Percentiles rank a stretch among this genome's conserved stretches.
These are phyloP conservation scores for Todus mexicanus DNA, from an alignment of 2,797 vertebrate species.

Conservation along the genomic window DNA sequence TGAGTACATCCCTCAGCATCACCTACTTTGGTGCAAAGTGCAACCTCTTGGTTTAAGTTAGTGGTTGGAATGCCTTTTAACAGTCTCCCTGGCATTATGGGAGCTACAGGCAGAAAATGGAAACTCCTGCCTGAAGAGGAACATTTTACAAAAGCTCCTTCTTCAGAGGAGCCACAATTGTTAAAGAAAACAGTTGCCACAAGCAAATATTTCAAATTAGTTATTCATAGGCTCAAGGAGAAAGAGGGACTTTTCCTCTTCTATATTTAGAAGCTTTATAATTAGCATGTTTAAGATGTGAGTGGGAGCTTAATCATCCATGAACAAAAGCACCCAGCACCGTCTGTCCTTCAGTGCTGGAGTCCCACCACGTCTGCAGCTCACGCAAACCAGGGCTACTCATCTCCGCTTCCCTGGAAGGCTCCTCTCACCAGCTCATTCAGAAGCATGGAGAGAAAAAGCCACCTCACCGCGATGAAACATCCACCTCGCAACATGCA, in stretches of 20 bases:
- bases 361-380: background rate
- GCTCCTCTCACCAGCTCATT: background rate
- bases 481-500: background rate
- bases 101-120: background rate
- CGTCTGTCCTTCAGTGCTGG: background rate
- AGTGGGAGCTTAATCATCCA: background rate
- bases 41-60: background rate
- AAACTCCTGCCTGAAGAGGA: background rate
- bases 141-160: background rate
- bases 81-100: background rate
- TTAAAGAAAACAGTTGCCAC: background rate
- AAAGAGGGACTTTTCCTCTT: background rate
- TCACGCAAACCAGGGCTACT: background rate
- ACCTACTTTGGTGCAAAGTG: background rate
- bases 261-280: slow-evolving; percentile 12
- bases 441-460: background rate
- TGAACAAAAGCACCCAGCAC: background rate
- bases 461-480: background rate
- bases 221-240: background rate
- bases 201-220: background rate
- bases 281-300: background rate
- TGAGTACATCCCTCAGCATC: rapidly evolving
- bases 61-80: too few relatives aligned
- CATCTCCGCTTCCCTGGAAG: background rate
- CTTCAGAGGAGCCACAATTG: background rate